Evolutionary conservation across 1,140 invertebrate species (phyloP), one percentile per base, ranked within the genome.

Genomic region (Neodiprion virginianus): DNA sequence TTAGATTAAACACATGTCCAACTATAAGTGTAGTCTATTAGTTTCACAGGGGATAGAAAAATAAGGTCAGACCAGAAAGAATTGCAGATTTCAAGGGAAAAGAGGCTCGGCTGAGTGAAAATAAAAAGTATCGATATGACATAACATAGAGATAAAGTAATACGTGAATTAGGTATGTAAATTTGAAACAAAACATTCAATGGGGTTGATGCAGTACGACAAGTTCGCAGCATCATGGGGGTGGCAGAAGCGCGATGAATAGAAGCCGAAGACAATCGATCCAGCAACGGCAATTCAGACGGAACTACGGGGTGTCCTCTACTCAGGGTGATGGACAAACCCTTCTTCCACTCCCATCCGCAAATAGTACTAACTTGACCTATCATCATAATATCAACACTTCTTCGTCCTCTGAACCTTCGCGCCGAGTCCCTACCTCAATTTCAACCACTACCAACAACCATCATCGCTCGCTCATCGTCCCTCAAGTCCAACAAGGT

Each of bases 321-420:
- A 81, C 85, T 69, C 84, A 87, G 23, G 85, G 85, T 72, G 85
- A 88, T 74, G 84, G 85, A 50, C 86, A 88, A 82, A 87, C 86
- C 76, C 80, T 88, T 74, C 81, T 88, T 76, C 84, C 86, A 69
- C 47, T 69, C 47, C 47, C 50, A 48, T 69, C 53, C 53, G 21
- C 40, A 17, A 17, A 21, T 47, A 14, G 11, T 21, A 71, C 14
- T 49, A 74, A 23, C 69, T 79, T 69, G 76, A 79, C 79, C 77
- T 74, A 80, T 81, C 83, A 78, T 49, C 75, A 79, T 81, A 86
- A 84, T 78, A 80, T 78, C 75, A 83, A 80, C 78, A 85, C 80
- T 79, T 79, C 82, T 78, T 80, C 80, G 78, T 82, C 79, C 69
- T 82, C 80, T 72, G 85, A 86, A 84, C 81, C 79, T 81, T 77